Evolutionary conservation across 2,113 vertebrate genomes (phyloP).

Genomic region (Micronycteris hirsuta): DNA sequence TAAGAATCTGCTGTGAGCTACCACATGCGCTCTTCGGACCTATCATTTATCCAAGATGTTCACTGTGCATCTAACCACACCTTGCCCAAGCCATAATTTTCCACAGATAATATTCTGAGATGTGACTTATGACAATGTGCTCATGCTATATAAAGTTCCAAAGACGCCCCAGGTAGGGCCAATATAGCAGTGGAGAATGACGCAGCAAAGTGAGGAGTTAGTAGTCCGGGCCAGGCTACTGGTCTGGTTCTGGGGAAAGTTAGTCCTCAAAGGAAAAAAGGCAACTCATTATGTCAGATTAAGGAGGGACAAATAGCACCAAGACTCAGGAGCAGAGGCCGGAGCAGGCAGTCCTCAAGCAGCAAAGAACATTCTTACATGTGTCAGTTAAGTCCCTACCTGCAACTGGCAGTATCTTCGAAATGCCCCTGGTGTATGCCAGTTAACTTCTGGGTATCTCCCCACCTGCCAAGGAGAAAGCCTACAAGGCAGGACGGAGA

Average conservation of each 20-base stretch:
- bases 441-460: not conserved
- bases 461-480: not conserved
- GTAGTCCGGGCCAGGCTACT: not conserved
- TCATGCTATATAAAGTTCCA: not conserved
- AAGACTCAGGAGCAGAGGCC: not conserved
- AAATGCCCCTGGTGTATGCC: too few relatives aligned
- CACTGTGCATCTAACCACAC: not conserved
- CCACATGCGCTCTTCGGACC: not conserved
- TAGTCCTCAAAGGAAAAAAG: not conserved
- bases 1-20: not conserved
- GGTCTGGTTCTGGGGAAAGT: not conserved
- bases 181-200: not conserved
- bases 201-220: not conserved
- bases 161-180: not conserved
- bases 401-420: not conserved
- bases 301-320: not conserved
- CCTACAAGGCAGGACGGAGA: not conserved
- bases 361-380: not conserved
- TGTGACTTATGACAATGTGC: not conserved
- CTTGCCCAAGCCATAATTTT: not conserved
- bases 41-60: not conserved
- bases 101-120: not conserved
- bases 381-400: not conserved
- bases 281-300: not conserved
- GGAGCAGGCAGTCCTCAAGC: not conserved